phyloP scores from a whole-genome alignment of 2,113 vertebrate species.

The Rhea pennata region DNA sequence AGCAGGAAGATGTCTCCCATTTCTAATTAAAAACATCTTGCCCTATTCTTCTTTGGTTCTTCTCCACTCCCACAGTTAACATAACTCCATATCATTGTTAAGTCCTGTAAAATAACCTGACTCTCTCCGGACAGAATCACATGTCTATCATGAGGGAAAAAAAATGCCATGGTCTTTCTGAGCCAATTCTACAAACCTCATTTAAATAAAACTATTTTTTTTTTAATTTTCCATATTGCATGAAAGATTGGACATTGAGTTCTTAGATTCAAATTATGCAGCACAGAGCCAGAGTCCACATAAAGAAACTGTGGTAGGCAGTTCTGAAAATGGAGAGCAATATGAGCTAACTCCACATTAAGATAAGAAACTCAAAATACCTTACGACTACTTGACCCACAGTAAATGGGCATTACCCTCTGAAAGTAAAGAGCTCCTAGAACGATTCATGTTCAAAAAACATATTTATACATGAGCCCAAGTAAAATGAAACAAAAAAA shows the following conservation, averaged over 20 bases:
- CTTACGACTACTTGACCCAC: background rate
- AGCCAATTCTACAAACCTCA: background rate
- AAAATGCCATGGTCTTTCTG: background rate
- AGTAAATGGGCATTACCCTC: background rate
- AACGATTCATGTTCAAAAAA: background rate
- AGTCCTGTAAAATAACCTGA: background rate
- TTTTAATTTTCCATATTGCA: accelerated
- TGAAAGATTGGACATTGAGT: too few species aligned
- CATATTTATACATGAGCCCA: background rate
- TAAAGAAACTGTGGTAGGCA: background rate
- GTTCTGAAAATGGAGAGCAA: too few species aligned
- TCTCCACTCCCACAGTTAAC: background rate
- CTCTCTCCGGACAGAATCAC: background rate
- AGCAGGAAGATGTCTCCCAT: too few species aligned
- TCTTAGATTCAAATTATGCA: accelerated
- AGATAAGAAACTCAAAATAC: background rate
- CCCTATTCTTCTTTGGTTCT: background rate
- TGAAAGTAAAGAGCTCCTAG: background rate
- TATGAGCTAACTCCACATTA: too few species aligned
- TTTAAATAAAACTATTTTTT: background rate
- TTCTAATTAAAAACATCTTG: background rate
- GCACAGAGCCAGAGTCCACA: background rate
- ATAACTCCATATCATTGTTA: background rate
- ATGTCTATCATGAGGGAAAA: background rate
- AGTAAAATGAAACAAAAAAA: background rate